Percentiles rank a stretch among this genome's conserved stretches.
phyloP scores from a whole-genome alignment of 2,888 invertebrate genomes.

The Gerris lacustris region DNA sequence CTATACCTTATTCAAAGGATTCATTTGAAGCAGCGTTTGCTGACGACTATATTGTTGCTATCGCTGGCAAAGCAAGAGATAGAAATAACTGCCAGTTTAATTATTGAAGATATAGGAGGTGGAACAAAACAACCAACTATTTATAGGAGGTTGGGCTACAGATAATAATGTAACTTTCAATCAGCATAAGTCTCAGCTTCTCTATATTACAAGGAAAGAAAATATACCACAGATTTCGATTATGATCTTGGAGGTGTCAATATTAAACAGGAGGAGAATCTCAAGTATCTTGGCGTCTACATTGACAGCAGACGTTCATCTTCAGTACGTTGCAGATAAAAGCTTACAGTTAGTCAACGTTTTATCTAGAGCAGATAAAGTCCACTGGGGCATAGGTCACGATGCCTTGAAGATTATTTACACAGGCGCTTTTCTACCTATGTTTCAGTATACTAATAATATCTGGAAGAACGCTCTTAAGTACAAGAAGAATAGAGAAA shows the following conservation, averaged over 20 bases:
- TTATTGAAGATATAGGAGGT: neutral
- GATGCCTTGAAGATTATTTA: neutral
- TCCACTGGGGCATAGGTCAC: conserved; percentile 4
- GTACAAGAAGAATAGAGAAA: neutral
- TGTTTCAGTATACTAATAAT: neutral
- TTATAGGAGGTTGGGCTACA: neutral
- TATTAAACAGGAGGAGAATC: too few relatives aligned
- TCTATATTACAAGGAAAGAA: neutral
- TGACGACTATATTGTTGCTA: neutral
- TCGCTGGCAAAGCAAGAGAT: neutral
- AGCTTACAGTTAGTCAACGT: conserved; percentile 1
- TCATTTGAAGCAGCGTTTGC: neutral
- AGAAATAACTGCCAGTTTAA: neutral
- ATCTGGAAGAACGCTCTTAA: neutral
- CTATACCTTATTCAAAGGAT: neutral
- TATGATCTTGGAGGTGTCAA: neutral
- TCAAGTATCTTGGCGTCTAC: neutral
- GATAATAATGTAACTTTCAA: conserved; percentile 11
- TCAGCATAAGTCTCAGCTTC: conserved; percentile 7
- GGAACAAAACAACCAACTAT: too few relatives aligned
- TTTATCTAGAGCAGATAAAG: conserved; percentile 4
- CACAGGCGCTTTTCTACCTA: neutral
- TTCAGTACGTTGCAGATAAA: neutral
- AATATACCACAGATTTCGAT: neutral
- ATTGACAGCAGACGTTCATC: neutral